Evolutionary conservation across 2,888 invertebrate species (phyloP), one percentile per base, ranked within the genome.

Genomic region (Oligia fasciuncula): DNA sequence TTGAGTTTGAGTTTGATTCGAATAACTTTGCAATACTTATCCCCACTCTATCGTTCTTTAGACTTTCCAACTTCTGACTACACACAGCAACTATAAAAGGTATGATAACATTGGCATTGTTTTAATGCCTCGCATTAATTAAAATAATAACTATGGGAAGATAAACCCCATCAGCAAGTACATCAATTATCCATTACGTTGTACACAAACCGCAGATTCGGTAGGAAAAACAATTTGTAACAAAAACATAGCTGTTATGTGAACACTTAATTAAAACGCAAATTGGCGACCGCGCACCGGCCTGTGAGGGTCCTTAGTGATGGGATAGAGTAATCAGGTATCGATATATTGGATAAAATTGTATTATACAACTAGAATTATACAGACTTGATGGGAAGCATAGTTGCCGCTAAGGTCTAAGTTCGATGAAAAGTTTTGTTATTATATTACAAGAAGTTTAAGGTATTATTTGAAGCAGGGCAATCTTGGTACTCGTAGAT

Each of bases 221-320:
- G 89, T 88, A 89, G 87, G 87, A 90, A 92, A 94, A 95, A 95
- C 95, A 95, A 95, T 96, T 95, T 93, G 93, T 93, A 93, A 94
- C 95, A 95, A 95, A 95, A 95, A 95, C 95, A 94, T 93, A 92
- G 93, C 93, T 92, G 93, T 93, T 94, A 93, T 92, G 89, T 92
- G 93, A 93, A 94, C 93, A 94, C 94, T 95, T 95, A 95, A 96
- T 96, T 96, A 95, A 95, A 95, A 95, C 95, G 95, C 96, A 95
- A 96, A 96, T 96, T 95, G 95, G 95, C 92, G 93, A 93, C 93
- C 94, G 91, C 93, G 92, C 85, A 79, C 83, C 83, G 83, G 78
- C 85, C 88, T 80, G 87, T 76, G 81, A 83, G 80, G 80, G 80
- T 74, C 68, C 70, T 11, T 90, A 92, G 92, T 85, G 94, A 77